A percentile compares a stretch with the other conserved stretches of the same genome.
phyloP scores from a whole-genome alignment of 2,797 vertebrate species.

The Hemitrygon akajei region DNA sequence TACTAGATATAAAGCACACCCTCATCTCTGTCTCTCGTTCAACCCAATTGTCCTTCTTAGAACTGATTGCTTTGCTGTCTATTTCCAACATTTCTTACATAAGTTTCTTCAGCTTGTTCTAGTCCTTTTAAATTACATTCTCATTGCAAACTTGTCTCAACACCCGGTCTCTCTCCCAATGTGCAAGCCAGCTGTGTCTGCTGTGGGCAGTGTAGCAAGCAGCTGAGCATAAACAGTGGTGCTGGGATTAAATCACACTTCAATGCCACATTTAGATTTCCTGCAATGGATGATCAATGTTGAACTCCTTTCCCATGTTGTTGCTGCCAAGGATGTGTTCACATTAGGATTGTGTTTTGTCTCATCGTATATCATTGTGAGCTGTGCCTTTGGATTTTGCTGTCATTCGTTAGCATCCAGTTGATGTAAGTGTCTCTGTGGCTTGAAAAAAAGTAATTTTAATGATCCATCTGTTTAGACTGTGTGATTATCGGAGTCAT shows the following conservation, averaged over 20 bases:
- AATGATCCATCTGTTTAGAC: too few species aligned
- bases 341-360: neutral
- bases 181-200: neutral
- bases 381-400: neutral
- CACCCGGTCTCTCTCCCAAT: neutral
- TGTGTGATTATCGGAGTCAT: too few species aligned
- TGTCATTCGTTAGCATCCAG: neutral
- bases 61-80: neutral
- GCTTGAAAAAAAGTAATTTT: too few species aligned
- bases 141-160: too few species aligned
- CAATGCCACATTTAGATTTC: neutral
- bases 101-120: neutral
- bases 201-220: too few species aligned
- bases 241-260: neutral
- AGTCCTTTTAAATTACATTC: too few species aligned
- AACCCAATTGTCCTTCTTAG: too few species aligned
- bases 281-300: too few species aligned
- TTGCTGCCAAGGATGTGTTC: neutral
- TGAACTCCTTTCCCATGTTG: neutral
- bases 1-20: too few species aligned
- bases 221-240: neutral
- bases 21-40: neutral
- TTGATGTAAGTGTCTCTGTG: too few species aligned
- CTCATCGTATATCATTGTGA: conserved; percentile 10
- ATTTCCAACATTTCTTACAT: neutral